Percentiles rank a stretch among this genome's conserved stretches.
Conservation (phyloP, 2,797 vertebrate species). For the Alectoris magna region DNA sequence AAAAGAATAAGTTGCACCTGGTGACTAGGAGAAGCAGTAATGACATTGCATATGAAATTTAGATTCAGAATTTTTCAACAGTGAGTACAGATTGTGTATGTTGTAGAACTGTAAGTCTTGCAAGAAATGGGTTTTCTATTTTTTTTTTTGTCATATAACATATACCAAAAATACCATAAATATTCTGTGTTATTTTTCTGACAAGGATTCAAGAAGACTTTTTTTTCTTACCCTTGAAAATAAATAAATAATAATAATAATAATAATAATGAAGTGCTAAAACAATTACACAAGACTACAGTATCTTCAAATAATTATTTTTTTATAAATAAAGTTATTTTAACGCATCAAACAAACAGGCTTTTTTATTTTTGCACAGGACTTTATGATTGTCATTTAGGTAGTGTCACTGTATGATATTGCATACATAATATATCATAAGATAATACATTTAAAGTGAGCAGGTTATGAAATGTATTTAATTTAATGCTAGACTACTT, state of each 20-base stretch:
- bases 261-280: background rate
- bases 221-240: background rate
- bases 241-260: background rate
- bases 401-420: background rate
- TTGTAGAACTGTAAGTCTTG: background rate
- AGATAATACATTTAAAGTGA: slow-evolving; percentile 27
- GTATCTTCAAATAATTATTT: background rate
- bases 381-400: background rate
- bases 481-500: slow-evolving; percentile 60
- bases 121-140: background rate
- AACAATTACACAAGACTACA: background rate
- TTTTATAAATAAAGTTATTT: background rate
- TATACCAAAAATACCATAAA: background rate
- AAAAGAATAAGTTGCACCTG: background rate
- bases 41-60: background rate
- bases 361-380: background rate
- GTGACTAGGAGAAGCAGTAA: background rate
- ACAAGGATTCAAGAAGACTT: background rate
- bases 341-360: background rate
- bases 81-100: background rate
- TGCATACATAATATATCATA: slow-evolving; percentile 40
- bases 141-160: background rate
- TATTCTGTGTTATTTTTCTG: background rate
- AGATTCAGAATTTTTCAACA: background rate
- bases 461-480: slow-evolving; percentile 56